Percentiles rank a stretch among this genome's conserved stretches.
These are phyloP conservation scores for Leontopithecus rosalia DNA, from an alignment of 2,797 vertebrate genomes.

Conservation along the genomic window DNA sequence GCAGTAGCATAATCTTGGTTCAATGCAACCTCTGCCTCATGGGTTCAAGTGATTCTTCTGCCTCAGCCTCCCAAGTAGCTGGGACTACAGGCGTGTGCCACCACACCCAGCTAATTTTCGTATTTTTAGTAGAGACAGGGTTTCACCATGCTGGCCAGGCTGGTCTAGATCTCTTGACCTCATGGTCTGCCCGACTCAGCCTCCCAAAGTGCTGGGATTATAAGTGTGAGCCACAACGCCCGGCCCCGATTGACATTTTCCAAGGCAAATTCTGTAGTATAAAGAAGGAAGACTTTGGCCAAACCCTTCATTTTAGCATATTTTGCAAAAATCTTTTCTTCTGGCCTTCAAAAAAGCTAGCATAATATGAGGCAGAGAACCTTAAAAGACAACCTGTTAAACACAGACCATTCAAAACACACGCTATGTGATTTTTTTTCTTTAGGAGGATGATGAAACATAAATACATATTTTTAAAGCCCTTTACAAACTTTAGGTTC, in stretches of 20 bases:
- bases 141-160: too few species aligned
- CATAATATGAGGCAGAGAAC: neutral
- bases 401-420: neutral
- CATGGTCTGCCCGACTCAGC: too few species aligned
- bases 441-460: neutral
- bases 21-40: too few species aligned
- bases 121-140: too few species aligned
- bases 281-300: constrained; percentile 9
- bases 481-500: neutral
- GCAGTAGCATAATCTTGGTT: too few species aligned
- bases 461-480: neutral
- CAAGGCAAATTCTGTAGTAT: neutral
- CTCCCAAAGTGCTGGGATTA: too few species aligned
- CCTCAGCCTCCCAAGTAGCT: too few species aligned
- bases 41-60: too few species aligned
- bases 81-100: too few species aligned
- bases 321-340: neutral
- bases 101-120: too few species aligned
- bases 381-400: neutral
- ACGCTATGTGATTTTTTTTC: neutral
- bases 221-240: too few species aligned
- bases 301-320: neutral
- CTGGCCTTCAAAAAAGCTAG: constrained; percentile 21
- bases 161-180: too few species aligned
- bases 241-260: neutral